Percentiles rank a stretch among this genome's conserved stretches.
Evolutionary conservation across 2,888 invertebrate species (phyloP).

Genomic region (Tolmerus cingulatus): DNA sequence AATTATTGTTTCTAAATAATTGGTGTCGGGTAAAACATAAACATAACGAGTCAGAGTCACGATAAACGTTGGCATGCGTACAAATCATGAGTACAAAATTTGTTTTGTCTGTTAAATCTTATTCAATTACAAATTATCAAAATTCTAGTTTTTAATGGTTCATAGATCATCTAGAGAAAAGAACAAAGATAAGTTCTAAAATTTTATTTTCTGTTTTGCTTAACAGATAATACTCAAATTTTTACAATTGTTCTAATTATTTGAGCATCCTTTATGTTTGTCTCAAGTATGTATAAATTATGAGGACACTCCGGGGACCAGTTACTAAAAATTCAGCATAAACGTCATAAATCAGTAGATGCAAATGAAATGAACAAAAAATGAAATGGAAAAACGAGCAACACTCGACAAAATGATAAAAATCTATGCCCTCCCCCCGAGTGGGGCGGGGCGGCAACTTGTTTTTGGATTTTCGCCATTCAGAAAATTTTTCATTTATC

Average conservation of each 20-base stretch:
- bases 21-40: too few relatives aligned
- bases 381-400: background rate
- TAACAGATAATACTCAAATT: background rate
- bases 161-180: too few relatives aligned
- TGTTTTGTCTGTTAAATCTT: too few relatives aligned
- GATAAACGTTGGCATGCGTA: too few relatives aligned
- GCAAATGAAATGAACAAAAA: constrained; percentile 8
- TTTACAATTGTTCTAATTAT: background rate
- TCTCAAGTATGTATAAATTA: background rate
- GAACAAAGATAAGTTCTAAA: too few relatives aligned
- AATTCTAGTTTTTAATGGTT: too few relatives aligned
- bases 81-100: too few relatives aligned
- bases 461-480: constrained; percentile 8
- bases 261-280: background rate
- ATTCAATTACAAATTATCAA: too few relatives aligned
- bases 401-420: constrained; percentile 8
- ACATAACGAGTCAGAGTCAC: too few relatives aligned
- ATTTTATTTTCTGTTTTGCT: too few relatives aligned
- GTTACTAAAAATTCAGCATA: background rate
- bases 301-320: background rate
- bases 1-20: too few relatives aligned
- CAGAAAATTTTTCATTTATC: constrained; percentile 23
- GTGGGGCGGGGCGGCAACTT: background rate
- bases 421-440: background rate
- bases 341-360: background rate